Evolutionary conservation across 92 coral and sea anemone species (phyloP).

Genomic region (Ricordea florida): DNA sequence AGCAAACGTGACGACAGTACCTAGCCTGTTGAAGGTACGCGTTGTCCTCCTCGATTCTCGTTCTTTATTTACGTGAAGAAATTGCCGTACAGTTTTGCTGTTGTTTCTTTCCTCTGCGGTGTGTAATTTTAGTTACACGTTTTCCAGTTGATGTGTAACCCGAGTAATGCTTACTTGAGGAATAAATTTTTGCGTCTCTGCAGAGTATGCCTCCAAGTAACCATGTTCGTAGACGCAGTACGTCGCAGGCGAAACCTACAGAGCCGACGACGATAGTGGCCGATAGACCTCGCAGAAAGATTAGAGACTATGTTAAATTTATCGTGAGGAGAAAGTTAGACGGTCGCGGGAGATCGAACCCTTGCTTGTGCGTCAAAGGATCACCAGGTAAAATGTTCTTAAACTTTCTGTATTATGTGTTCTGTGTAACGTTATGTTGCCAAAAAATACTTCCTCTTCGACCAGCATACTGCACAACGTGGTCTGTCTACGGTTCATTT

Average conservation of each 20-base stretch:
- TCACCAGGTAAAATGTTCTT: not conserved
- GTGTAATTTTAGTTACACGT: not conserved
- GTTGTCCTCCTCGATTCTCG: no score
- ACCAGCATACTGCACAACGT: no score
- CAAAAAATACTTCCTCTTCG: no score
- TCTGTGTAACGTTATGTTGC: no score
- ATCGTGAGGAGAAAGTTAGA: not conserved
- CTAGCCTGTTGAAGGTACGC: slow-evolving; percentile 20
- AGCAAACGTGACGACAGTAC: not conserved
- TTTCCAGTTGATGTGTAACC: slow-evolving; percentile 19
- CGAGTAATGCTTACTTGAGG: slow-evolving; percentile 8
- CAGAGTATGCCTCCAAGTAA: slow-evolving; percentile 47
- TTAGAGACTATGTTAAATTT: not conserved
- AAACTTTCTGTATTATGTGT: not conserved
- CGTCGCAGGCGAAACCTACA: slow-evolving; percentile 49
- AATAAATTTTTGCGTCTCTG: not conserved
- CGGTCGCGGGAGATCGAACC: not conserved
- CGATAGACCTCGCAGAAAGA: not conserved
- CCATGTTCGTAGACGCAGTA: slow-evolving; percentile 61
- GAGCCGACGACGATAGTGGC: not conserved
- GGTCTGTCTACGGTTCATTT: not conserved
- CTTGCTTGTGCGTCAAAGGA: not conserved
- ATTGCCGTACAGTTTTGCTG: no score
- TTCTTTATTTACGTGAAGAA: no score
- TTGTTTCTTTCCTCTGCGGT: no score